Percentiles rank a stretch among this genome's conserved stretches.
Conservation (phyloP, 2,113 vertebrate species). For the Conger conger region DNA sequence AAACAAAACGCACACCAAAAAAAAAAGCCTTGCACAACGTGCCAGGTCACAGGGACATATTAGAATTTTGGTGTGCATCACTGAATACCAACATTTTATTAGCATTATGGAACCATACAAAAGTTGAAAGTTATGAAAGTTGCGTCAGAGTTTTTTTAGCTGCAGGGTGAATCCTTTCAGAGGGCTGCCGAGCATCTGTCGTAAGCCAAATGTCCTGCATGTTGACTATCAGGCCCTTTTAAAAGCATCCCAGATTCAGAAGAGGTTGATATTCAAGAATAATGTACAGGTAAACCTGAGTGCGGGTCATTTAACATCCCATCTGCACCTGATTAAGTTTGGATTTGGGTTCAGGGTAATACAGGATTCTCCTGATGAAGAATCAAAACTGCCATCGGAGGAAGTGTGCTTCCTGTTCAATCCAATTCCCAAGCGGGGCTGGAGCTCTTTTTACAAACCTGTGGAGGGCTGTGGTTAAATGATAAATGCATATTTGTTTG, state of each 20-base stretch:
- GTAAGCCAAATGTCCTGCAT: not conserved
- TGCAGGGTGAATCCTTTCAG: not conserved
- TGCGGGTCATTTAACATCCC: not conserved
- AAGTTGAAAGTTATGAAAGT: too few relatives aligned
- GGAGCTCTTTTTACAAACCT: not conserved
- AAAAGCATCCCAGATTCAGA: too few relatives aligned
- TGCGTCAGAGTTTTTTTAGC: not conserved
- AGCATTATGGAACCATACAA: not conserved
- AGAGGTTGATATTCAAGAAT: not conserved
- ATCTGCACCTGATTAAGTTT: conserved; percentile 22
- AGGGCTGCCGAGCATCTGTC: not conserved
- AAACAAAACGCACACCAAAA: too few relatives aligned
- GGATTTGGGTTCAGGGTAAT: not conserved
- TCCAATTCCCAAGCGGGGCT: conserved; percentile 24
- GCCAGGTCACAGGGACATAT: too few relatives aligned
- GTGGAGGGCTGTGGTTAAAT: not conserved
- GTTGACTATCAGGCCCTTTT: not conserved
- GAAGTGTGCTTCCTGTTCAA: conserved; percentile 12
- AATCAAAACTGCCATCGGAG: conserved; percentile 44
- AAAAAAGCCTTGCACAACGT: too few relatives aligned
- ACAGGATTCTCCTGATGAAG: conserved; percentile 25
- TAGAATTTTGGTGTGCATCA: too few relatives aligned
- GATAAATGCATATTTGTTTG: not conserved
- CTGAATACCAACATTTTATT: not conserved
- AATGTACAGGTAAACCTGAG: not conserved